phyloP scores from a whole-genome alignment of 2,888 invertebrate genomes.

The Yponomeuta plumbellus region DNA sequence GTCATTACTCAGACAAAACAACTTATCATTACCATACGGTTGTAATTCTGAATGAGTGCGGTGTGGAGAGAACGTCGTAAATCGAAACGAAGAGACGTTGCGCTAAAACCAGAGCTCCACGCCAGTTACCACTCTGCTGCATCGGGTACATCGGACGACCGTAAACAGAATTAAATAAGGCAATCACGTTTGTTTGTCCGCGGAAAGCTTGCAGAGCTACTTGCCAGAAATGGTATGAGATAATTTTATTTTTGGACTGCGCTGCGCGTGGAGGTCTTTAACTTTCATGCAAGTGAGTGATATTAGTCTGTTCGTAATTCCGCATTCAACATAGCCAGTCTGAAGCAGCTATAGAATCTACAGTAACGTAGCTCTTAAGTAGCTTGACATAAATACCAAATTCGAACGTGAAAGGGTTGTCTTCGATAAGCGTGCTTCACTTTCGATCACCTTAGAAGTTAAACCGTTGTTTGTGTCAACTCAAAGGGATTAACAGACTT shows the following conservation, averaged over 20 bases:
- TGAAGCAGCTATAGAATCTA: too few species aligned
- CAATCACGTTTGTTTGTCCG: background rate
- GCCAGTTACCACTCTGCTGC: background rate
- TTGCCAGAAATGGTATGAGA: conserved; percentile 24
- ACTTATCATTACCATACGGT: conserved; percentile 5
- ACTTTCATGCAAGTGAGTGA: background rate
- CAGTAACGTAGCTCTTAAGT: too few species aligned
- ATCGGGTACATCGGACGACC: background rate
- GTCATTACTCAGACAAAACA: conserved; percentile 10
- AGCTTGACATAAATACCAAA: too few species aligned
- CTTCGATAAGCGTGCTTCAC: background rate
- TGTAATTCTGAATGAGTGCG: conserved; percentile 11
- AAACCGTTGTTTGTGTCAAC: background rate
- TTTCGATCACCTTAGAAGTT: background rate
- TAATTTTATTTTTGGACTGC: conserved; percentile 4
- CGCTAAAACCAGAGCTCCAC: conserved; percentile 10
- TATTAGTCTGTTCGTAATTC: conserved; percentile 1
- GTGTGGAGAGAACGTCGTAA: background rate
- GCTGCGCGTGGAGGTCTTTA: background rate
- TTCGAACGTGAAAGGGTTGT: too few species aligned
- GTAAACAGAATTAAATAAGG: background rate
- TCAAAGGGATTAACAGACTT: background rate
- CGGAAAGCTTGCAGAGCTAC: conserved; percentile 16
- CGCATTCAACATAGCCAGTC: background rate
- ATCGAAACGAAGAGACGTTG: conserved; percentile 8